phyloP scores from a whole-genome alignment of 1,140 invertebrate genomes.

The Melitaea cinxia region DNA sequence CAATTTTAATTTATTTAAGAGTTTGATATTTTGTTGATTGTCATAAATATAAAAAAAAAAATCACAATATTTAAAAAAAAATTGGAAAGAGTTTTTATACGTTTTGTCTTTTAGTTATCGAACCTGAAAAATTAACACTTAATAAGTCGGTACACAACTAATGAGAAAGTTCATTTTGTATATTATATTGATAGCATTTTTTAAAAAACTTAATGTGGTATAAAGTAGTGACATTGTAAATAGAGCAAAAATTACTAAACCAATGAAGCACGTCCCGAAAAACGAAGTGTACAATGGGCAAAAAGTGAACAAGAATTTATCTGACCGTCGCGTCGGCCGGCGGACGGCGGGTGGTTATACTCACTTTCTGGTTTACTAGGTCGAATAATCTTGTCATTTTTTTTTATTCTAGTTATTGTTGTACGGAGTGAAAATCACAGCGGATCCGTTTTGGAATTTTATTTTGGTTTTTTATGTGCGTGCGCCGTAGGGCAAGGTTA shows the following conservation, averaged over 20 bases:
- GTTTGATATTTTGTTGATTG: too few species aligned
- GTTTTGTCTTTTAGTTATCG: neutral
- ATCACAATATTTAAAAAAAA: too few species aligned
- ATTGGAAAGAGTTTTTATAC: too few species aligned
- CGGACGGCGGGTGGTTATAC: constrained; percentile 38
- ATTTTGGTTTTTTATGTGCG: constrained; percentile 21
- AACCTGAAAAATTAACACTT: constrained; percentile 8
- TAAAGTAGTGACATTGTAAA: constrained; percentile 1
- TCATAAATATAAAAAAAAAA: too few species aligned
- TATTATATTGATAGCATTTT: too few species aligned
- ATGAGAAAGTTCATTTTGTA: constrained; percentile 11
- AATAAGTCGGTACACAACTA: neutral
- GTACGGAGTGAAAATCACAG: constrained; percentile 61
- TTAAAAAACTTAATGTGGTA: too few species aligned
- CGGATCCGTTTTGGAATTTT: constrained; percentile 51
- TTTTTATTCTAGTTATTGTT: constrained; percentile 55
- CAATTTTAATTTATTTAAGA: too few species aligned
- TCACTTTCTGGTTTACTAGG: constrained; percentile 72
- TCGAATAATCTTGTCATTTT: constrained; percentile 64
- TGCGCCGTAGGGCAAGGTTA: constrained; percentile 35
- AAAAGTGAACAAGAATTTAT: constrained; percentile 54
- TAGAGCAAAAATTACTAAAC: constrained; percentile 1
- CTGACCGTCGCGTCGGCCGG: constrained; percentile 46
- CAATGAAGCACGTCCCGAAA: constrained; percentile 34
- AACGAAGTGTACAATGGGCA: constrained; percentile 43